Percentiles rank a stretch among this genome's conserved stretches.
Conservation (phyloP, 2,797 vertebrate species). For the Molossus alvarezi region DNA sequence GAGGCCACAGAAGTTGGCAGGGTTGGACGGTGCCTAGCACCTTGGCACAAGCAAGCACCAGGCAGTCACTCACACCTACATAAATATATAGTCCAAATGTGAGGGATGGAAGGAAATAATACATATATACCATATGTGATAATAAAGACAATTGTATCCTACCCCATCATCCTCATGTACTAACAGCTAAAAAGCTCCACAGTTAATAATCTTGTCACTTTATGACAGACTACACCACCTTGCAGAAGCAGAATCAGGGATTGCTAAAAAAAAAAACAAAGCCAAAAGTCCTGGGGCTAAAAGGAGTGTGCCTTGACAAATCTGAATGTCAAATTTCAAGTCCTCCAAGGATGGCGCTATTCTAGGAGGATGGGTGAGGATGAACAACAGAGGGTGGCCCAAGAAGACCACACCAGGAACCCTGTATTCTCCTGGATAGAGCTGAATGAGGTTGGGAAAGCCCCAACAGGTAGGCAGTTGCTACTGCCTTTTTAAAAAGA, state of each 20-base stretch:
- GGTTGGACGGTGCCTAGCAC: conserved; percentile 82
- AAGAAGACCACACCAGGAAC: conserved; percentile 72
- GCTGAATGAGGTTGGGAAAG: conserved; percentile 68
- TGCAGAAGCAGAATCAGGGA: conserved; percentile 67
- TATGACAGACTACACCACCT: conserved; percentile 55
- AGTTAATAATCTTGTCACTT: conserved; percentile 64
- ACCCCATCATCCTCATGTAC: conserved; percentile 56
- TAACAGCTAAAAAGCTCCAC: conserved; percentile 64
- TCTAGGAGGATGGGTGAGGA: conserved; percentile 45
- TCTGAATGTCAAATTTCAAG: conserved; percentile 65
- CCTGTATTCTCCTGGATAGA: conserved; percentile 75
- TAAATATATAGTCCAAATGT: conserved; percentile 76
- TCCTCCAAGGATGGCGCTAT: conserved; percentile 48
- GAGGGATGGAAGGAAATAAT: conserved; percentile 71
- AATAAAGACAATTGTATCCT: conserved; percentile 56
- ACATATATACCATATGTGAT: conserved; percentile 57
- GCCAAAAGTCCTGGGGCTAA: conserved; percentile 35
- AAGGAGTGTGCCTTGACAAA: conserved; percentile 61
- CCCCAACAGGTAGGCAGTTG: conserved; percentile 75
- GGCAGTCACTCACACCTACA: conserved; percentile 80
- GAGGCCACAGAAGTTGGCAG: conserved; percentile 81
- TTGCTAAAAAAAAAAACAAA: conserved; percentile 65
- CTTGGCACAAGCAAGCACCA: conserved; percentile 84
- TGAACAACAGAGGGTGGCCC: conserved; percentile 58
- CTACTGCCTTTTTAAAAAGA: conserved; percentile 77